phyloP scores from a whole-genome alignment of 2,797 vertebrate genomes.

The Molossus molossus region DNA sequence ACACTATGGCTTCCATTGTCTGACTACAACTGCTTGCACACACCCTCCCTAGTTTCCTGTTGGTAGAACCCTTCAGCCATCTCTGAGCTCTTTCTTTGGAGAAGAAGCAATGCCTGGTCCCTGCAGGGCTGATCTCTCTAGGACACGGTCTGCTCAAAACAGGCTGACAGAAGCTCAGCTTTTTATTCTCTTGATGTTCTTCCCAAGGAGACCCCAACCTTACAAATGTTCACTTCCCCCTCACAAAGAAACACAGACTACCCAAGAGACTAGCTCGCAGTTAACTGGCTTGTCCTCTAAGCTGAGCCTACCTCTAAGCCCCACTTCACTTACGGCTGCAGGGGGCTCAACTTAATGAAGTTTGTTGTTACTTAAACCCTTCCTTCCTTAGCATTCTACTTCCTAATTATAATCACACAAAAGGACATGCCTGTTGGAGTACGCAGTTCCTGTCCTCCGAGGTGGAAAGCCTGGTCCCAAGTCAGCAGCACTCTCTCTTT shows the following conservation, averaged over 20 bases:
- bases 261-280: background rate
- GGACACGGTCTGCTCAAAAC: background rate
- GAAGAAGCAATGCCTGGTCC: background rate
- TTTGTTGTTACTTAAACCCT: background rate
- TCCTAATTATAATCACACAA: conserved; percentile 9
- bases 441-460: background rate
- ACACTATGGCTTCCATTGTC: background rate
- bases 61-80: background rate
- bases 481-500: background rate
- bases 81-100: conserved; percentile 11
- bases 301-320: background rate
- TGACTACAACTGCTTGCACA: background rate
- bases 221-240: background rate
- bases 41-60: background rate
- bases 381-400: background rate
- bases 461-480: background rate
- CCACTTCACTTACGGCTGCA: background rate
- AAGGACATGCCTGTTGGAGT: background rate
- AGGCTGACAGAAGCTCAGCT: background rate
- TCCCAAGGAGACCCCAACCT: background rate
- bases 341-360: background rate
- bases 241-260: background rate
- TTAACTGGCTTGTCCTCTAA: background rate
- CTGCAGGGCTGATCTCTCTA: background rate
- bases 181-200: conserved; percentile 26